These are phyloP conservation scores for Noctua pronuba DNA, from an alignment of 2,888 invertebrate genomes.

Conservation along the genomic window DNA sequence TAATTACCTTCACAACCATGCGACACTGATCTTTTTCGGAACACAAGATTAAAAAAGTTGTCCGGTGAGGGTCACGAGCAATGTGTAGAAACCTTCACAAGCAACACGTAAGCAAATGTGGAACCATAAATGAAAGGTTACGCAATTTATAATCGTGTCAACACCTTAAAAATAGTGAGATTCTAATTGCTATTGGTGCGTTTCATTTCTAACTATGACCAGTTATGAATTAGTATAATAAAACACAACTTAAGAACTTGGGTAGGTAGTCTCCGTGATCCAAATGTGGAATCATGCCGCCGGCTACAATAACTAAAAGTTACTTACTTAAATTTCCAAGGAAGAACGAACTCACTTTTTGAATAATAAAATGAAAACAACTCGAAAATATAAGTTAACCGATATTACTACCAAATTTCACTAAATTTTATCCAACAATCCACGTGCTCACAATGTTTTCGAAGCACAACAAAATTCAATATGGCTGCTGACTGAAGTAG, in stretches of 20 bases:
- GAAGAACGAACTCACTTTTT: conserved; percentile 76
- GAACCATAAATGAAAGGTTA: conserved; percentile 88
- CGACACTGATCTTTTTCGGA: conserved; percentile 74
- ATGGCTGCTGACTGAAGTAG: conserved; percentile 89
- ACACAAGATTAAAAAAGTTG: conserved; percentile 68
- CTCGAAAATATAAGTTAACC: conserved; percentile 76
- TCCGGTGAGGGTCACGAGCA: conserved; percentile 85
- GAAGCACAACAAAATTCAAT: conserved; percentile 91
- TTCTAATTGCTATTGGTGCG: conserved; percentile 17
- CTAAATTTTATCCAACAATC: conserved; percentile 87
- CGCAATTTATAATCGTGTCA: conserved; percentile 87
- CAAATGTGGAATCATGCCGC: conserved; percentile 81
- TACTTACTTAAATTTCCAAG: conserved; percentile 85
- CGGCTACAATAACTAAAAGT: conserved; percentile 74
- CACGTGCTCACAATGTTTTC: conserved; percentile 94
- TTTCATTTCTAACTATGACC: conserved; percentile 25
- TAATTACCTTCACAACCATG: conserved; percentile 69
- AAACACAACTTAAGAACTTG: conserved; percentile 45
- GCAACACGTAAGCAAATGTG: conserved; percentile 90
- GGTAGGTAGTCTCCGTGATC: conserved; percentile 73
- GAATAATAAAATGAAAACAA: conserved; percentile 73
- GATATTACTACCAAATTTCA: conserved; percentile 87
- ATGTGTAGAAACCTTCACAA: conserved; percentile 86
- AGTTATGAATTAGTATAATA: conserved; percentile 15
- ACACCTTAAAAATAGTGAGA: conserved; percentile 65